Evolutionary conservation across 1,140 invertebrate genomes (phyloP), one percentile per base, ranked within the genome.

Genomic region (Pogonus chalceus): DNA sequence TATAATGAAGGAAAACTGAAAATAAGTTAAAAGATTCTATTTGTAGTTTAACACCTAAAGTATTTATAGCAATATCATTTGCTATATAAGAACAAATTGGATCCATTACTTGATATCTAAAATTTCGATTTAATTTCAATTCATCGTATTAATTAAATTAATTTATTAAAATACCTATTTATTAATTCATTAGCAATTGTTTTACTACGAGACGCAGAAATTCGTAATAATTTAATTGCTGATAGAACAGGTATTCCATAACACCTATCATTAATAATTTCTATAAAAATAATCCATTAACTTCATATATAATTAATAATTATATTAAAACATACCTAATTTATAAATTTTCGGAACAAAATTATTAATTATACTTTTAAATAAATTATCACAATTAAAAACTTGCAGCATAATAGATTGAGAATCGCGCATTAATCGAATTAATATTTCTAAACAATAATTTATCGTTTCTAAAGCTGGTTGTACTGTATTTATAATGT

Each of bases 391-490:
- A 49, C 73, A 75, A 21, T 74, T 65, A 10, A 78, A 69, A 39
- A 88, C 76, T 63, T 75, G 78, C 7, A 72, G 64, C 2, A 79
- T 73, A 47, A 75, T 76, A 61, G 80, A 76, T n/a, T 70, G 62
- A 4, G 81, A 85, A 65, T 86, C 79, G 66, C 85, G 77, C 1
- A 77, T 72, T 14, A 90, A 68, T 55, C 85, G 75, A 37, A 77
- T 84, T 23, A 89, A 69, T 59, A 87, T 80, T 72, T 88, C 84
- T 39, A 89, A 63, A 21, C 79, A 79, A 58, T 80, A 80, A 23
- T 79, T 77, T 1, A 86, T 76, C 56, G 78, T 82, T 62, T 79
- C 75, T 26, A 80, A 75, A 48, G 80, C 73, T 20, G 83, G 83
- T 62, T 76, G 76, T 20, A 87, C 69, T 50, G 74, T 75, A 51